A percentile compares a stretch with the other conserved stretches of the same genome.
Conservation (phyloP, 2,888 invertebrate species). For the Cephus runcator region DNA sequence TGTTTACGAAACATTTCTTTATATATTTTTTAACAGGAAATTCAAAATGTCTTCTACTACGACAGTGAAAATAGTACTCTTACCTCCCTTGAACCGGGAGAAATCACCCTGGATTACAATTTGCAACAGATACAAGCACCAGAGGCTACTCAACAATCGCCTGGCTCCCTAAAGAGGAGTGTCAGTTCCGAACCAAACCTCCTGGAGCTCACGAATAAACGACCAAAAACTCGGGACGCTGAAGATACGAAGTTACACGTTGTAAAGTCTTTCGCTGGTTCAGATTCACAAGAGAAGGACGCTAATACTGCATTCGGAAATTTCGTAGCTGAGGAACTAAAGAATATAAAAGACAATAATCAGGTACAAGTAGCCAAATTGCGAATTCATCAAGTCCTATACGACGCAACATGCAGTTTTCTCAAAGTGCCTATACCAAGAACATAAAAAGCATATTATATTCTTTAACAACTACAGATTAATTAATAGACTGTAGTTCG, state of each 20-base stretch:
- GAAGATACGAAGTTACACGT: constrained; percentile 15
- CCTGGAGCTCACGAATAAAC: constrained; percentile 14
- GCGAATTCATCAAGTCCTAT: constrained; percentile 19
- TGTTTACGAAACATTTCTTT: background rate
- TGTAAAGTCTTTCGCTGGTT: constrained; percentile 1
- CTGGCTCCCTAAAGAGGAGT: constrained; percentile 3
- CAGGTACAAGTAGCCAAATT: constrained; percentile 17
- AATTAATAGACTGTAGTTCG: background rate
- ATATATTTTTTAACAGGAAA: constrained; percentile 6
- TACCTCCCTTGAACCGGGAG: constrained; percentile 17
- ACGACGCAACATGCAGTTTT: constrained; percentile 17
- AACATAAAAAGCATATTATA: background rate
- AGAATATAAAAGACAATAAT: constrained; percentile 14
- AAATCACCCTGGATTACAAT: constrained; percentile 19
- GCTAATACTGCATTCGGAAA: constrained; percentile 12
- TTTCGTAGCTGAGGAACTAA: constrained; percentile 17
- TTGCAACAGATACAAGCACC: constrained; percentile 12
- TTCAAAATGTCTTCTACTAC: constrained; percentile 20
- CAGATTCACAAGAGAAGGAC: constrained; percentile 16
- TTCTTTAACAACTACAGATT: background rate
- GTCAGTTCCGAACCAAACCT: constrained; percentile 6
- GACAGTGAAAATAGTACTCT: constrained; percentile 21
- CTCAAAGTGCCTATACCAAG: constrained; percentile 19
- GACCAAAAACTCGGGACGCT: constrained; percentile 2
- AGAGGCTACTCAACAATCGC: constrained; percentile 10